Percentiles rank a stretch among this genome's conserved stretches.
Conservation (phyloP, 37 sponge, comb jelly and placozoan species). For the Eunapius fragilis region DNA sequence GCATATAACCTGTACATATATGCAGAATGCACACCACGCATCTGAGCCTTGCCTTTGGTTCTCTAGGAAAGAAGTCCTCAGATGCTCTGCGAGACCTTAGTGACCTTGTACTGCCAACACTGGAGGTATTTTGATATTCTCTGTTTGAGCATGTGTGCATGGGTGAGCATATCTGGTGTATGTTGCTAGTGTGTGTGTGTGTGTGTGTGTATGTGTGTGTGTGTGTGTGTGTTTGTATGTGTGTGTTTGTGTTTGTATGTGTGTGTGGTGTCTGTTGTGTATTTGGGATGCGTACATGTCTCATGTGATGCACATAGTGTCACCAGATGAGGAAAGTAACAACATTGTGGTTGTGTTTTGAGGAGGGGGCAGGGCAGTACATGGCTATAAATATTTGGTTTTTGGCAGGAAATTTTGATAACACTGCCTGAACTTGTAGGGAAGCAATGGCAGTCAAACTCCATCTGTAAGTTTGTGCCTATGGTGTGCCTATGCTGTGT, state of each 20-base stretch:
- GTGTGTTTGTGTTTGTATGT: neutral
- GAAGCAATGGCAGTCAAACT: slow-evolving; percentile 84
- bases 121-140: slow-evolving; percentile 46
- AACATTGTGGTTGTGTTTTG: no score
- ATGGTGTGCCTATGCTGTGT: neutral
- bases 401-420: slow-evolving; percentile 62
- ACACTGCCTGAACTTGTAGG: slow-evolving; percentile 78
- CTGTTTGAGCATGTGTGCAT: neutral
- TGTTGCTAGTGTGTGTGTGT: slow-evolving; percentile 1
- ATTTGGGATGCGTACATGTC: neutral
- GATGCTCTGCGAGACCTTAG: slow-evolving; percentile 35
- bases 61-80: neutral
- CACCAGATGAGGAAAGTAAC: no score
- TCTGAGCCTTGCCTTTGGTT: neutral
- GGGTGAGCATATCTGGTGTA: neutral
- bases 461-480: slow-evolving; percentile 69
- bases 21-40: no score
- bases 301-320: no score
- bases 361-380: no score
- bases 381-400: neutral
- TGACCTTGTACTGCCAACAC: slow-evolving; percentile 56
- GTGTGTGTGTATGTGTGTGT: neutral
- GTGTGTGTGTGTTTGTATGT: neutral
- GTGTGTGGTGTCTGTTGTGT: neutral
- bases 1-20: no score